A percentile compares a stretch with the other conserved stretches of the same genome.
Conservation (phyloP, 2,888 invertebrate species). For the Drosophila putrida region DNA sequence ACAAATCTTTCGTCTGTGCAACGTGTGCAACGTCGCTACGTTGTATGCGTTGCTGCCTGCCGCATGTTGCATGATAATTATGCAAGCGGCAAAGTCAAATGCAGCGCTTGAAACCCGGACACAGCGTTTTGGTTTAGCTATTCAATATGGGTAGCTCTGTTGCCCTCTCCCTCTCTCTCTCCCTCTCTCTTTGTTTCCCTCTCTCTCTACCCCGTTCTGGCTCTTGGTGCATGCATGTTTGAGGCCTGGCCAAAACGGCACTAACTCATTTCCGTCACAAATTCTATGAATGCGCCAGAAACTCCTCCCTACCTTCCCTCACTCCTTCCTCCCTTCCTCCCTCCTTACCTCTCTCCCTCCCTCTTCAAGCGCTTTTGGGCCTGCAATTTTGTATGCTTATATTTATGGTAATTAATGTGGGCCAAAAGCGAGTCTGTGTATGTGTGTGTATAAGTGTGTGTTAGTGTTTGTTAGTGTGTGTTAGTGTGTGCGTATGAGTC, state of each 20-base stretch:
- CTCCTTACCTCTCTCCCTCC: too few species aligned
- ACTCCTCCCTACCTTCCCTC: constrained; percentile 3
- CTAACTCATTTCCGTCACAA: constrained; percentile 78
- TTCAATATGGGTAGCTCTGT: background rate
- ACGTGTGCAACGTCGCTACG: constrained; percentile 13
- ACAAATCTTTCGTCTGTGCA: constrained; percentile 30
- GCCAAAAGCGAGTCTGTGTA: constrained; percentile 36
- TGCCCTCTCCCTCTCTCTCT: background rate
- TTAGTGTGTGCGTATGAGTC: constrained; percentile 16
- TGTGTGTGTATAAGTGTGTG: constrained; percentile 21
- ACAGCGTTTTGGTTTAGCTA: background rate
- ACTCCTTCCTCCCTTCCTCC: constrained; percentile 2
- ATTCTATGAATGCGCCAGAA: constrained; percentile 68
- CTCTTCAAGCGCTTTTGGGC: constrained; percentile 16
- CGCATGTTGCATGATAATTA: constrained; percentile 76
- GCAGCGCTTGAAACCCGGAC: constrained; percentile 36
- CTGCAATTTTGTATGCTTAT: constrained; percentile 49
- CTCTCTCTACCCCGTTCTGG: background rate
- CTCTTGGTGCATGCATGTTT: background rate
- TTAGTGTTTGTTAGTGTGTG: constrained; percentile 7
- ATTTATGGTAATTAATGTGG: constrained; percentile 79
- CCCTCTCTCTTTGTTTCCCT: background rate
- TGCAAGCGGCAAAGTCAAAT: constrained; percentile 67
- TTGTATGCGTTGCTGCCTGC: constrained; percentile 25
- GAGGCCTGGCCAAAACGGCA: constrained; percentile 66